A percentile compares a stretch with the other conserved stretches of the same genome.
Evolutionary conservation across 2,113 vertebrate species (phyloP).

Genomic region (Sminthopsis crassicaudata): DNA sequence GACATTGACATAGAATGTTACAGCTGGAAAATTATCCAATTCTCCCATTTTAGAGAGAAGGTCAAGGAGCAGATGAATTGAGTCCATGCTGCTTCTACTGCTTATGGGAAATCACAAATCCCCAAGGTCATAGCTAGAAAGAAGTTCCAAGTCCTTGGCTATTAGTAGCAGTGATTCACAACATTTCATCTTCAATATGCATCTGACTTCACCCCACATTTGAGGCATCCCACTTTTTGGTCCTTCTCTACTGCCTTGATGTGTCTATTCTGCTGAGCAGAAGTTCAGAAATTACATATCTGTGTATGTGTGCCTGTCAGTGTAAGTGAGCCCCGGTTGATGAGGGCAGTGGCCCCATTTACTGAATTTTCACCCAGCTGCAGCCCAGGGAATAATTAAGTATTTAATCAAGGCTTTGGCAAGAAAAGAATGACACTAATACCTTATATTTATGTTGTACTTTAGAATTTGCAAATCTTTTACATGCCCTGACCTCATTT

Average conservation of each 20-base stretch:
- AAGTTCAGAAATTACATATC: background rate
- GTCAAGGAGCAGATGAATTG: background rate
- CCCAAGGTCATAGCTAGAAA: background rate
- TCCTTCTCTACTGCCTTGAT: background rate
- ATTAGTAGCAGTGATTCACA: background rate
- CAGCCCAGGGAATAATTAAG: background rate
- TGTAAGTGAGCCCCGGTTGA: background rate
- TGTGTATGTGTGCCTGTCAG: background rate
- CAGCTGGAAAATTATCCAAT: background rate
- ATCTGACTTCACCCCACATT: background rate
- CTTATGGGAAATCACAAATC: background rate
- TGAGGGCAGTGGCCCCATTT: background rate
- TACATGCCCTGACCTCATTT: background rate
- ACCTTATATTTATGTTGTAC: background rate
- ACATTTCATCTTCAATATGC: background rate
- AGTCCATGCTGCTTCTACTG: background rate
- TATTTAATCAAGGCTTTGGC: background rate
- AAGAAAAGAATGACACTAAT: slow-evolving; percentile 7
- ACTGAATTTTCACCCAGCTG: background rate
- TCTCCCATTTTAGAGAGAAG: background rate
- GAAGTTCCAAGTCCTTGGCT: background rate
- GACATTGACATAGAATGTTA: background rate
- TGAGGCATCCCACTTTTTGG: background rate
- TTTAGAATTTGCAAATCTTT: background rate
- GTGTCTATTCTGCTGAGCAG: background rate